phyloP scores from a whole-genome alignment of 2,797 vertebrate genomes.

The Harpagifer antarcticus region DNA sequence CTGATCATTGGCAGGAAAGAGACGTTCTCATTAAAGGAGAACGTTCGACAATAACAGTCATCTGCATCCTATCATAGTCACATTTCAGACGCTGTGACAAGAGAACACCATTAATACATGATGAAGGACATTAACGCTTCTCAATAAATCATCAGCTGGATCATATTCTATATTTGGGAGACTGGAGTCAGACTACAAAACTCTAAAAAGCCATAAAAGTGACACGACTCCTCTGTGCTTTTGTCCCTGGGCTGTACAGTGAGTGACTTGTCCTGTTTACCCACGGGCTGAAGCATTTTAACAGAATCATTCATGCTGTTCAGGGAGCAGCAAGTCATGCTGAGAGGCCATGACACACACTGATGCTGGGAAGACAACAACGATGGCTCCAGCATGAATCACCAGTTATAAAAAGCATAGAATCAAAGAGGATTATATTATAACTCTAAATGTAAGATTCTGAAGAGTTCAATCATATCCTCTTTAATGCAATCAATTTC shows the following conservation, averaged over 20 bases:
- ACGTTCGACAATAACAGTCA: background rate
- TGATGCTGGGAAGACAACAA: slow-evolving; percentile 19
- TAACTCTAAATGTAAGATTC: slow-evolving; percentile 4
- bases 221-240: slow-evolving; percentile 8
- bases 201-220: background rate
- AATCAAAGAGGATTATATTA: slow-evolving; percentile 59
- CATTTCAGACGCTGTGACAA: slow-evolving; percentile 24
- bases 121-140: slow-evolving; percentile 10
- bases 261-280: slow-evolving; percentile 45
- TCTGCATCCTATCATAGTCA: slow-evolving; percentile 8
- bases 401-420: slow-evolving; percentile 19
- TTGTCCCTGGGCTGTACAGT: slow-evolving; percentile 14
- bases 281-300: slow-evolving; percentile 15
- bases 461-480: background rate
- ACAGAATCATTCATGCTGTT: slow-evolving; percentile 54
- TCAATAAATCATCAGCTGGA: slow-evolving; percentile 48
- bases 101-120: slow-evolving; percentile 40
- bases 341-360: slow-evolving; percentile 27
- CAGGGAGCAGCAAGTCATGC: slow-evolving; percentile 21
- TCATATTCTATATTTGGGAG: slow-evolving; percentile 22
- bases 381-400: slow-evolving; percentile 29
- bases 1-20: background rate
- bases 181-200: background rate
- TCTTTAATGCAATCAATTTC: slow-evolving; percentile 9
- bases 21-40: background rate